Percentiles rank a stretch among this genome's conserved stretches.
These are phyloP conservation scores for Papilio helenus DNA, from an alignment of 1,140 invertebrate species.

Conservation along the genomic window DNA sequence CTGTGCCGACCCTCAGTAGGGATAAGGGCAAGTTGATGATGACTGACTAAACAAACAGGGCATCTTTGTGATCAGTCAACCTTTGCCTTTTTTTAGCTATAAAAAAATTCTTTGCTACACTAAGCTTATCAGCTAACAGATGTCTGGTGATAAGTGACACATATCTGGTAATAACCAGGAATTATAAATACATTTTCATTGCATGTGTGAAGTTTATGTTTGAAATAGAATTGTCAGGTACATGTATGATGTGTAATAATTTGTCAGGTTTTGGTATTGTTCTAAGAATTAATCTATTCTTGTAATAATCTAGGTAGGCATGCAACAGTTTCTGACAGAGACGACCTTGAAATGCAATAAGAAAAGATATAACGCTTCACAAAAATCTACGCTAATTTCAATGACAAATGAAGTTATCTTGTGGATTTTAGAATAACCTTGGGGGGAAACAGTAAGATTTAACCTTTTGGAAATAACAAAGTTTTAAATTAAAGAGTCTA, in stretches of 20 bases:
- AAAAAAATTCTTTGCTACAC: too few species aligned
- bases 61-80: too few species aligned
- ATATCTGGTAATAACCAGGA: neutral
- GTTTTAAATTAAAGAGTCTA: neutral
- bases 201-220: neutral
- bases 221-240: neutral
- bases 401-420: neutral
- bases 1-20: too few species aligned
- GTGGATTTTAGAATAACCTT: neutral
- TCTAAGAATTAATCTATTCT: neutral
- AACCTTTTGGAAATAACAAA: neutral
- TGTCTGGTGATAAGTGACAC: neutral
- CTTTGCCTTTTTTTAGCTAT: too few species aligned
- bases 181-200: neutral
- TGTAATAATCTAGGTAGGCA: neutral
- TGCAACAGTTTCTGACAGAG: neutral
- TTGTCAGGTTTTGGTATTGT: neutral
- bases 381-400: neutral
- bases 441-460: neutral
- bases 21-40: too few species aligned
- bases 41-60: too few species aligned
- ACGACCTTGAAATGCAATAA: neutral
- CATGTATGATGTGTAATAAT: neutral
- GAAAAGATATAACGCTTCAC: neutral
- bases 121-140: too few species aligned